Evolutionary conservation across 2,113 vertebrate genomes (phyloP), one percentile per base, ranked within the genome.

Genomic region (Nymphicus hollandicus): DNA sequence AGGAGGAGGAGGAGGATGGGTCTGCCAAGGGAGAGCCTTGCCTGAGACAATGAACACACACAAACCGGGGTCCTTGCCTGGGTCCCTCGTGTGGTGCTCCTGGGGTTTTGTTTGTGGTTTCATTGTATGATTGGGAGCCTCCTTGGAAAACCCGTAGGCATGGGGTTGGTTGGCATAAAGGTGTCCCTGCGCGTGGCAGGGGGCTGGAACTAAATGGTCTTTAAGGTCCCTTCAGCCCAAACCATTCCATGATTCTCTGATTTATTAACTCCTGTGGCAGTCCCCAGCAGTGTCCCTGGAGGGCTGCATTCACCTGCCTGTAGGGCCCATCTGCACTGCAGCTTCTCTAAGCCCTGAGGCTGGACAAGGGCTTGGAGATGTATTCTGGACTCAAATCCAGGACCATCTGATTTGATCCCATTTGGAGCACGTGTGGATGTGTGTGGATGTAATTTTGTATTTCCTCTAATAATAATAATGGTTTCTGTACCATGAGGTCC

Each of bases 391-490:
- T n/a, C 17, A 2, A 8, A 35, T 11, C 33, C 39, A 8, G 53
- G 63, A n/a, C 35, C 33, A 35, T 39, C 55, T 63, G 76, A 1
- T 68, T 4, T 27, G 35, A 1, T 50, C 60, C 76, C 6, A 0
- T 25, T 72, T 55, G 61, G 23, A 37, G 91, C 43, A 3, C 0
- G 25, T 14, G 3, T 39, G 92, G 66, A 4, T 33, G 49, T 23
- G 73, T 10, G 46, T 58, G 72, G 15, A 4, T 69, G 78, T 19
- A 1, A 6, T 14, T 73, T 19, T 8, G 1, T 7, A 2, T 83
- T 43, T 49, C 20, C 55, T 39, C 46, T 61, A 9, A 2, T 1
- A 2, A 2, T 1, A 2, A 1, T 2, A 3, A 0, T 7, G 2
- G 41, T 11, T 81, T 27, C 53, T 6, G 64, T 14, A 7, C 3